Evolutionary conservation across 1,140 invertebrate species (phyloP), one percentile per base, ranked within the genome.

Genomic region (Linepithema humile): DNA sequence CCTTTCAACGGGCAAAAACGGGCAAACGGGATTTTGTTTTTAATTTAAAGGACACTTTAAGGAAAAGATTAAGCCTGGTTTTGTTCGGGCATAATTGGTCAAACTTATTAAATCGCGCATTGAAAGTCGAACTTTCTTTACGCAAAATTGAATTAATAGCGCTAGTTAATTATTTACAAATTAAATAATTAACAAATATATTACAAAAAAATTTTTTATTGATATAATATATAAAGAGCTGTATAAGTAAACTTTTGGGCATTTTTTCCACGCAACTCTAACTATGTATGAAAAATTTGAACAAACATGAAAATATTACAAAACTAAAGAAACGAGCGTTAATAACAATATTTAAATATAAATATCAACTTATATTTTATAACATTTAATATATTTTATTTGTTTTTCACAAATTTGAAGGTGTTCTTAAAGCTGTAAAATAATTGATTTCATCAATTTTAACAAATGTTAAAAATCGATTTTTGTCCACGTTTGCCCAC

Each of bases 31-130:
- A 12, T 69, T 65, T 65, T n/a, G 45, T 69, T 29, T 12, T 26
- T 69, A 23, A 69, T 69, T 69, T 69, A 48, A 69, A 69, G 67
- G 5, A 59, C 29, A 35, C 57, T 59, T 53, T 45, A 29, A 55
- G 10, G 15, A 53, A 70, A 53, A 70, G 29, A 59, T 59, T 59
- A 1, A 59, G 1, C 53, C 9, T 57, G 10, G 53, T 23, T 26
- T 57, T 7, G 23, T 59, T 59, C 15, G 29, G 12, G 29, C 29
- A 59, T 59, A 59, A 59, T 59, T 5, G 57, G 29, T 29, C 29
- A 35, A 59, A 59, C 29, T 59, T 59, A 59, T 35, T 59, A 59
- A 59, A 57, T 26, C 6, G 23, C 53, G 29, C 57, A 59, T 59
- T 12, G 57, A 1, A 59, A 59, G 17, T 5, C 17, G 0, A 40